Percentiles rank a stretch among this genome's conserved stretches.
Evolutionary conservation across 2,113 vertebrate genomes (phyloP).

Genomic region (Monopterus albus): DNA sequence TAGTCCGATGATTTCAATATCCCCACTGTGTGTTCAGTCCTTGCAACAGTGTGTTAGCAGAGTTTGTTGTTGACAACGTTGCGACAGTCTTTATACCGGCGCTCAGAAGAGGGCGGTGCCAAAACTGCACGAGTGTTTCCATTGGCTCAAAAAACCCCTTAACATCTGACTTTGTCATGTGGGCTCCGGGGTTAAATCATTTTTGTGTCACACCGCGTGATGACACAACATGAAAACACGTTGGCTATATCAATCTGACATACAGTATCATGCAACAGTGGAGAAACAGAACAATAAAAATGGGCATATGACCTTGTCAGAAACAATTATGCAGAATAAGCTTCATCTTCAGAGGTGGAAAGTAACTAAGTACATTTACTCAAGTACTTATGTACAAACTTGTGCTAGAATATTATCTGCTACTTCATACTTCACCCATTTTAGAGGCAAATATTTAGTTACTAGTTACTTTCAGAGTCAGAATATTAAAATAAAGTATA

Average conservation of each 20-base stretch:
- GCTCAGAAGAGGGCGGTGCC: slow-evolving; percentile 59
- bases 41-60: not conserved
- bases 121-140: slow-evolving; percentile 31
- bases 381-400: too few species aligned
- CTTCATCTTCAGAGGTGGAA: too few species aligned
- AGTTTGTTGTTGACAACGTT: slow-evolving; percentile 44
- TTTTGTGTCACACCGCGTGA: not conserved
- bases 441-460: too few species aligned
- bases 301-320: too few species aligned
- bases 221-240: not conserved
- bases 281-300: too few species aligned
- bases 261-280: too few species aligned
- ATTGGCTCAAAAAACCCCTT: slow-evolving; percentile 42
- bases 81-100: slow-evolving; percentile 51
- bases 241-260: too few species aligned
- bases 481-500: too few species aligned
- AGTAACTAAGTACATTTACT: too few species aligned
- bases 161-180: slow-evolving; percentile 9
- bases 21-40: not conserved
- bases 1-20: not conserved
- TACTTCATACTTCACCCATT: too few species aligned
- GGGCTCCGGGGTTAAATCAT: slow-evolving; percentile 1
- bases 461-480: too few species aligned
- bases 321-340: slow-evolving; percentile 1
- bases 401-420: too few species aligned